Evolutionary conservation across 2,113 vertebrate species (phyloP).

Genomic region (Zingel zingel): DNA sequence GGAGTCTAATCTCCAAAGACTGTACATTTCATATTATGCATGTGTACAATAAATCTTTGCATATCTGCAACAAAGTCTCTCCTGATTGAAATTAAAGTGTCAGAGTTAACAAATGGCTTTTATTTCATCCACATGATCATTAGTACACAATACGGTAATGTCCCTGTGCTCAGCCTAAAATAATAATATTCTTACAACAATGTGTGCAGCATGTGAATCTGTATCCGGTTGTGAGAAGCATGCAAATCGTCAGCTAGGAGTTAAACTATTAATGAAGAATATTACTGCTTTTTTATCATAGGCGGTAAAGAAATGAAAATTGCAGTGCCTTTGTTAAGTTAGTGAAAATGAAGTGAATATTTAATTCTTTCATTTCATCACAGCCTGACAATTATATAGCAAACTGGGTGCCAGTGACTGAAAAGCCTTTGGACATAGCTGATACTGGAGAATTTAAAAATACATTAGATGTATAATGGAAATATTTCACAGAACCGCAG

Average conservation of each 20-base stretch:
- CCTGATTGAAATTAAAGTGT: not conserved
- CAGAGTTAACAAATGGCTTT: constrained; percentile 30
- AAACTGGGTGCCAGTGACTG: constrained; percentile 30
- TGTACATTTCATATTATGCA: no score
- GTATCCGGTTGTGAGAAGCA: constrained; percentile 2
- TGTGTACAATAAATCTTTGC: no score
- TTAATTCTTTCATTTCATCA: constrained; percentile 59
- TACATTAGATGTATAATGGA: constrained; percentile 45
- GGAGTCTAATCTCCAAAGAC: no score
- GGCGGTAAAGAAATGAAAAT: constrained; percentile 54
- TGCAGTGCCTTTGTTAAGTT: constrained; percentile 44
- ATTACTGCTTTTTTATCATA: constrained; percentile 63
- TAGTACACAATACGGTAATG: not conserved
- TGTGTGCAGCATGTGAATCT: constrained; percentile 22
- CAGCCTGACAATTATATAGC: constrained; percentile 24
- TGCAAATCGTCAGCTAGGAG: constrained; percentile 23
- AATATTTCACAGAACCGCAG: constrained; percentile 53
- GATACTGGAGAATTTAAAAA: constrained; percentile 61
- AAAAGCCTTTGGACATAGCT: constrained; percentile 30
- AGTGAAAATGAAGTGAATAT: constrained; percentile 66
- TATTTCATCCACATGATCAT: constrained; percentile 15
- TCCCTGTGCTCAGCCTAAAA: not conserved
- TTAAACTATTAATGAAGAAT: constrained; percentile 71
- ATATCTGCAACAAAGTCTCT: no score
- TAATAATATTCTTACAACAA: constrained; percentile 11